Conservation (phyloP, 2,113 vertebrate genomes). For the Mustelus asterias region DNA sequence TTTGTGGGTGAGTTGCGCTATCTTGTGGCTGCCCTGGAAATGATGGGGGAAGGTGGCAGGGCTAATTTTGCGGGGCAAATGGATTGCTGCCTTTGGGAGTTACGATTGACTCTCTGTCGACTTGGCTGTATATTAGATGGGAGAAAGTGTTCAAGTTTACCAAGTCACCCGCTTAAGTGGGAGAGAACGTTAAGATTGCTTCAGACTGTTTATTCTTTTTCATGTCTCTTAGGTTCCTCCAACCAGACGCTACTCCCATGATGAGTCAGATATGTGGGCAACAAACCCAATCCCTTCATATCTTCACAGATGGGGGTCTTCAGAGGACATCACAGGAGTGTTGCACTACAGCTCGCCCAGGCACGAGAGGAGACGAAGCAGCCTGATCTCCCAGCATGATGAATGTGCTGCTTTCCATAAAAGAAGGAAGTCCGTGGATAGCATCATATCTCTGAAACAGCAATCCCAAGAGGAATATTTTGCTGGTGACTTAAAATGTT, state of each 20-base stretch:
- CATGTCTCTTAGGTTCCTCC: constrained; percentile 73
- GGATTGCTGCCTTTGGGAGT: background rate
- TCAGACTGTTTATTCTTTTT: background rate
- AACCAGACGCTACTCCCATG: constrained; percentile 84
- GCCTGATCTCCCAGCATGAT: constrained; percentile 65
- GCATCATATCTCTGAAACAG: constrained; percentile 60
- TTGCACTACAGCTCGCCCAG: constrained; percentile 62
- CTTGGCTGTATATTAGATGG: background rate
- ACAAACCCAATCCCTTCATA: constrained; percentile 69
- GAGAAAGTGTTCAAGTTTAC: background rate
- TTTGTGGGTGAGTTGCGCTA: background rate
- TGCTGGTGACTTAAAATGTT: constrained; percentile 58
- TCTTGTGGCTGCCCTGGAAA: background rate
- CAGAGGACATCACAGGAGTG: constrained; percentile 69
- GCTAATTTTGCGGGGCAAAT: background rate
- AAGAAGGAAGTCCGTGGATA: constrained; percentile 72
- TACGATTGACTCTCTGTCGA: background rate
- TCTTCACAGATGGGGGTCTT: constrained; percentile 76
- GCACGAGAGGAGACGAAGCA: constrained; percentile 59
- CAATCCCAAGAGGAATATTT: constrained; percentile 57
- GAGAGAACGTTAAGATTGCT: background rate
- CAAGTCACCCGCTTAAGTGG: background rate
- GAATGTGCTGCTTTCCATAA: constrained; percentile 62
- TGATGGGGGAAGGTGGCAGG: too few species aligned
- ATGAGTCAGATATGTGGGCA: constrained; percentile 83